Conservation (phyloP, 2,888 invertebrate genomes). For the Phyllotreta striolata region DNA sequence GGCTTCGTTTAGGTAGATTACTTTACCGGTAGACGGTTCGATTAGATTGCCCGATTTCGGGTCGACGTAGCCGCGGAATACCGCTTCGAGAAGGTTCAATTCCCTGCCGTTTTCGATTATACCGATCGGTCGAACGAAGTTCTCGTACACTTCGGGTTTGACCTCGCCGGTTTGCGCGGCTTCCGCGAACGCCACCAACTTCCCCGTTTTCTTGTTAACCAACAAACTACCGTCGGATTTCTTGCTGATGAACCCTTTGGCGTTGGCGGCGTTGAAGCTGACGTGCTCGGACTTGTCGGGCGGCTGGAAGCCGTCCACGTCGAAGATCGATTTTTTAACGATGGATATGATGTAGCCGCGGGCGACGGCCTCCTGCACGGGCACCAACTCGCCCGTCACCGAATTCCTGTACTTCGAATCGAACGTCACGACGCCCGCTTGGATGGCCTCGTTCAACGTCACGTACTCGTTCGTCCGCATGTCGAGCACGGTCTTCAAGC, state of each 20-base stretch:
- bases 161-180: constrained; percentile 81
- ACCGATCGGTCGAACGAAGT: constrained; percentile 84
- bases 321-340: constrained; percentile 87
- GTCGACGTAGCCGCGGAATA: constrained; percentile 85
- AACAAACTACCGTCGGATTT: constrained; percentile 76
- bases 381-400: constrained; percentile 74
- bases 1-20: constrained; percentile 84
- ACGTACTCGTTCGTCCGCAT: constrained; percentile 80
- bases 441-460: constrained; percentile 85
- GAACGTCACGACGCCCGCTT: constrained; percentile 79
- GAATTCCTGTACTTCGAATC: constrained; percentile 80
- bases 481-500: constrained; percentile 84
- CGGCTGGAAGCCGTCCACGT: constrained; percentile 90
- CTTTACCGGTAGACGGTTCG: constrained; percentile 74
- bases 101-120: constrained; percentile 79
- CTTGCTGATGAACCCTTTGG: constrained; percentile 78
- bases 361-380: constrained; percentile 87
- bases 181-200: constrained; percentile 79
- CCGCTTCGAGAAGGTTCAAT: constrained; percentile 86
- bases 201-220: constrained; percentile 76
- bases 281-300: constrained; percentile 82
- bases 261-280: constrained; percentile 82
- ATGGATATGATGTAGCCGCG: constrained; percentile 89
- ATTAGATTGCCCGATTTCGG: constrained; percentile 87
- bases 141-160: constrained; percentile 85